These are phyloP conservation scores for Metopia argyrocephala DNA, from an alignment of 2,888 invertebrate genomes.

Conservation along the genomic window DNA sequence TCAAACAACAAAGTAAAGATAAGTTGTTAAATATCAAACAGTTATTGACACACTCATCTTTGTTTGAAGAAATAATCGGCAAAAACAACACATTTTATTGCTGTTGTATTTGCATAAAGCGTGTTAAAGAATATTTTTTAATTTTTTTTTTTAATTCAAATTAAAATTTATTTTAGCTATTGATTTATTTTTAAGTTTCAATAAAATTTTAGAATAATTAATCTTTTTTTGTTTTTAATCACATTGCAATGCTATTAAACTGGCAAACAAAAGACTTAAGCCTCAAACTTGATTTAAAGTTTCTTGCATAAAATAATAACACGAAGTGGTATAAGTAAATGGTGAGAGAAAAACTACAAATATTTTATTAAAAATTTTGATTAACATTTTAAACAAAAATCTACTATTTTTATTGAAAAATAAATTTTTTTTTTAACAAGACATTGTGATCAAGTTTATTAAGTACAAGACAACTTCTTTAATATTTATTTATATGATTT, in stretches of 20 bases:
- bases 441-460: neutral
- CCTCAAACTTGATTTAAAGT: conserved; percentile 43
- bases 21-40: conserved; percentile 3
- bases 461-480: neutral
- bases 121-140: neutral
- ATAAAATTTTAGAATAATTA: neutral
- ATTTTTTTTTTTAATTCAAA: too few relatives aligned
- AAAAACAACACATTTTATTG: too few relatives aligned
- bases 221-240: neutral
- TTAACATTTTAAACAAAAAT: conserved; percentile 19
- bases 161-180: conserved; percentile 19
- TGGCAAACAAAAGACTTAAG: conserved; percentile 49
- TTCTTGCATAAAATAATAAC: neutral
- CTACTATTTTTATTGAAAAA: neutral
- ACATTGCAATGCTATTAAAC: conserved; percentile 17
- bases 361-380: conserved; percentile 10
- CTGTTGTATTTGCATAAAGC: neutral
- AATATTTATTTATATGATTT: too few relatives aligned
- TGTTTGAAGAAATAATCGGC: neutral
- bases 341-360: conserved; percentile 24
- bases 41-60: neutral
- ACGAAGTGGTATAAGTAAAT: neutral
- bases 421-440: neutral
- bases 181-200: neutral
- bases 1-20: conserved; percentile 17